Base-by-base conservation (phyloP, 2,113 vertebrate genomes). In the Verasper variegatus region DNA sequence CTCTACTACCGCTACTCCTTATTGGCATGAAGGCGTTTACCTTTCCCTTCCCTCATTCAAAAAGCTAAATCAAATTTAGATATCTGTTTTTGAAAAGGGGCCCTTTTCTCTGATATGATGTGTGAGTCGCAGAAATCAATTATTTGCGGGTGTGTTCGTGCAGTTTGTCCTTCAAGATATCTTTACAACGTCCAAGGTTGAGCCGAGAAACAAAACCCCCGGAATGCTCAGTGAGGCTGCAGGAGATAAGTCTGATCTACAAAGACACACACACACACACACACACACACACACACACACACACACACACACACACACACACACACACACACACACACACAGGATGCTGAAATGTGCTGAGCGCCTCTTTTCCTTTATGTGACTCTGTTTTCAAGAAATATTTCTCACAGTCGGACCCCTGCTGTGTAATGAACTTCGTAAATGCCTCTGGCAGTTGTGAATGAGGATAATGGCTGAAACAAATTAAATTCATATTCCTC, bases 171-270 rank as follows among this genome's bases (percentile, higher is more conserved):
- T 88, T 76, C 12, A 31, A 42, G 60, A 70, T 75, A 70, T 68
- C 66, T 71, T 68, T 62, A 14, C 51, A 45, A 47, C 12, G 23
- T 61, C 70, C 76, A 85, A 78, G 70, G 83, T 79, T 23, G 54
- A 64, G 2, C 47, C 31, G 42, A 65, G 61, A 82, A 82, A 84
- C 52, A 76, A 74, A 86, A 85, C 63, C 74, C 61, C 61, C 63
- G 63, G 26, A 71, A 54, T 0, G 24, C 74, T 76, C 71, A 49
- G 61, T 49, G 52, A 42, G 58, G 68, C 71, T 55, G 63, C 15
- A 40, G 69, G 58, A 80, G 78, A 82, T 85, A 57, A 83, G 71
- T 21, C 45, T 20, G 67, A 81, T 59, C 51, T 47, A 65, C 66
- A 82, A 79, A 78, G 65, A 15, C 47, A 18, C 13, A 5, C 47